Evolutionary conservation across 2,888 invertebrate genomes (phyloP).

Genomic region (Bugulina stolonifera): DNA sequence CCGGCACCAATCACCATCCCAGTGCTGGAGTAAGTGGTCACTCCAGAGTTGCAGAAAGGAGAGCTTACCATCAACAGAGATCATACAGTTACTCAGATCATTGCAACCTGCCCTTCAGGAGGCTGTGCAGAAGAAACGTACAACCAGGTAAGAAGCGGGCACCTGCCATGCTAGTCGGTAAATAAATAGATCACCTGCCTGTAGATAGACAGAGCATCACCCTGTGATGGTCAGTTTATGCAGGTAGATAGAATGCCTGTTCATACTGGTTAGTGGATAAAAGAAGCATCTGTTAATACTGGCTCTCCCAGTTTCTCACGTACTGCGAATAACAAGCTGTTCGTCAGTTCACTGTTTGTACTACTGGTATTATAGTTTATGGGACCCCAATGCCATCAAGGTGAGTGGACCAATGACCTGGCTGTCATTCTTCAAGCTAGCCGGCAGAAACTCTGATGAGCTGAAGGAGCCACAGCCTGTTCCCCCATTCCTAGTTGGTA

Average conservation of each 20-base stretch:
- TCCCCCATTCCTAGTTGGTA: constrained; percentile 85
- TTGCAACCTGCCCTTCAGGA: constrained; percentile 88
- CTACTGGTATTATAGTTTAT: constrained; percentile 55
- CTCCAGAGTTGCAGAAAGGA: neutral
- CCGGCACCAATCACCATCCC: constrained; percentile 17
- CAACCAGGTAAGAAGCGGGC: constrained; percentile 54
- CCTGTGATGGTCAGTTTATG: too few species aligned
- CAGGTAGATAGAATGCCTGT: too few species aligned
- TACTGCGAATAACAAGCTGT: too few species aligned
- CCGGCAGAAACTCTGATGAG: constrained; percentile 83
- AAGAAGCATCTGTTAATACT: too few species aligned
- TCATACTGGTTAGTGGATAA: too few species aligned
- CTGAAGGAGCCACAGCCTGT: constrained; percentile 95
- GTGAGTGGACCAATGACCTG: constrained; percentile 95
- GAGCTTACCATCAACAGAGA: constrained; percentile 57
- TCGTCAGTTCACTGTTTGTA: neutral
- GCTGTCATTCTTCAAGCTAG: constrained; percentile 92
- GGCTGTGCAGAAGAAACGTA: constrained; percentile 80
- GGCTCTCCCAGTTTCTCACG: too few species aligned
- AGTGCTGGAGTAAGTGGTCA: constrained; percentile 25
- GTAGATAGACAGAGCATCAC: too few species aligned
- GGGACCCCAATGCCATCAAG: constrained; percentile 67
- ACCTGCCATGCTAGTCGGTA: too few species aligned
- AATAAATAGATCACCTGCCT: too few species aligned
- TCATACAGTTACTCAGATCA: constrained; percentile 80